These are phyloP conservation scores for Dryobota labecula DNA, from an alignment of 2,888 invertebrate genomes.

Conservation along the genomic window DNA sequence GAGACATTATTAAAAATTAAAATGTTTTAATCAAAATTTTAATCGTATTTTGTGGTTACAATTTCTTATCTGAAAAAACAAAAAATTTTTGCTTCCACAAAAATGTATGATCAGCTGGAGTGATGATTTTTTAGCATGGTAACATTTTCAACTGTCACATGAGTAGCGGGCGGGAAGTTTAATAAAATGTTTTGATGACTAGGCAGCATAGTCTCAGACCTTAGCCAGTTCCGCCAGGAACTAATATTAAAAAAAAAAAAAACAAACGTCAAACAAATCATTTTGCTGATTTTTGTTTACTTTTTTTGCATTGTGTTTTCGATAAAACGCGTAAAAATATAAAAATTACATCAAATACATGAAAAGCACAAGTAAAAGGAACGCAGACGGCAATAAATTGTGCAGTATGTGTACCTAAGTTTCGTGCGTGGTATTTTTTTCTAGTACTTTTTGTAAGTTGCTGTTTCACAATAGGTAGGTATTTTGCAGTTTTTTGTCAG, in stretches of 20 bases:
- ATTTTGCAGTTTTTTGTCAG: background rate
- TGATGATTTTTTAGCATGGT: conserved; percentile 27
- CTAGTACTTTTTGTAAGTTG: background rate
- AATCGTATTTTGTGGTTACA: background rate
- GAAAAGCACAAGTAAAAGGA: background rate
- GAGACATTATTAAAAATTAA: background rate
- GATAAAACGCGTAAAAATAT: background rate
- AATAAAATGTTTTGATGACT: no score
- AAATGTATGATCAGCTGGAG: conserved; percentile 22
- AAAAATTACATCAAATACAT: background rate
- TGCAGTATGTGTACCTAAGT: background rate
- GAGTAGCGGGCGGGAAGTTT: conserved; percentile 25
- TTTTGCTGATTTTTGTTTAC: background rate
- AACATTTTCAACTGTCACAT: conserved; percentile 40
- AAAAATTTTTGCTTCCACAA: background rate
- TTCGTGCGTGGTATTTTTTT: background rate
- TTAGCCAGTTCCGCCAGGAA: no score
- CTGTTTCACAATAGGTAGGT: background rate
- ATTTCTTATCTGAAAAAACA: background rate
- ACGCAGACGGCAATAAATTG: background rate
- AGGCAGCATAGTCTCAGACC: no score
- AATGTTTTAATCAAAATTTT: background rate
- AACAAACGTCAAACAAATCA: background rate
- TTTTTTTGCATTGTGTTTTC: no score
- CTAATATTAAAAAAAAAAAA: no score